A percentile compares a stretch with the other conserved stretches of the same genome.
Evolutionary conservation across 2,113 vertebrate genomes (phyloP).

Genomic region (Microtus montanus): DNA sequence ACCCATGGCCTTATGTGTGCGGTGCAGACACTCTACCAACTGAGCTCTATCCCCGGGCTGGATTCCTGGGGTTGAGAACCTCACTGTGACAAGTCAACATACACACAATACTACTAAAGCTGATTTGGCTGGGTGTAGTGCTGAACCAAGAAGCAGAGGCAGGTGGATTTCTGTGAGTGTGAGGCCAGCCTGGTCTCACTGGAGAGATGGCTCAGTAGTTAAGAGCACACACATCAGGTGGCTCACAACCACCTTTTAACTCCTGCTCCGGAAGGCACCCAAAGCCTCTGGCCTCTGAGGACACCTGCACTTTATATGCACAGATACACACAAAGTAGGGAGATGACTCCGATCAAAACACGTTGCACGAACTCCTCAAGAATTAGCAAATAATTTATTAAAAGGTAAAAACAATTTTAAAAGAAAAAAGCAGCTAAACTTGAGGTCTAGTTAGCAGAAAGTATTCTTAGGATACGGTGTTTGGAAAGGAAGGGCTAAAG

Average conservation of each 20-base stretch:
- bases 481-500: not conserved
- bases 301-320: not conserved
- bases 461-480: not conserved
- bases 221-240: not conserved
- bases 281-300: not conserved
- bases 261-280: not conserved
- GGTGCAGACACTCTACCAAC: not conserved
- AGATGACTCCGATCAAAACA: not conserved
- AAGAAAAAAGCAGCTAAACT: not conserved
- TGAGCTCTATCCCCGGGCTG: not conserved
- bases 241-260: not conserved
- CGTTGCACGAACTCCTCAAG: not conserved
- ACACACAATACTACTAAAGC: not conserved
- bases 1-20: not conserved
- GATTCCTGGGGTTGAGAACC: not conserved
- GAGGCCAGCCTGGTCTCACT: not conserved
- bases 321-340: not conserved
- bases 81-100: not conserved
- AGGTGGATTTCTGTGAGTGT: not conserved
- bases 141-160: not conserved
- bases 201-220: not conserved
- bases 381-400: not conserved
- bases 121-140: not conserved
- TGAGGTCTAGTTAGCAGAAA: not conserved
- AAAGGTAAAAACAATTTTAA: not conserved